A percentile compares a stretch with the other conserved stretches of the same genome.
Conservation (phyloP, 2,888 invertebrate species). For the Tethea ocularis region DNA sequence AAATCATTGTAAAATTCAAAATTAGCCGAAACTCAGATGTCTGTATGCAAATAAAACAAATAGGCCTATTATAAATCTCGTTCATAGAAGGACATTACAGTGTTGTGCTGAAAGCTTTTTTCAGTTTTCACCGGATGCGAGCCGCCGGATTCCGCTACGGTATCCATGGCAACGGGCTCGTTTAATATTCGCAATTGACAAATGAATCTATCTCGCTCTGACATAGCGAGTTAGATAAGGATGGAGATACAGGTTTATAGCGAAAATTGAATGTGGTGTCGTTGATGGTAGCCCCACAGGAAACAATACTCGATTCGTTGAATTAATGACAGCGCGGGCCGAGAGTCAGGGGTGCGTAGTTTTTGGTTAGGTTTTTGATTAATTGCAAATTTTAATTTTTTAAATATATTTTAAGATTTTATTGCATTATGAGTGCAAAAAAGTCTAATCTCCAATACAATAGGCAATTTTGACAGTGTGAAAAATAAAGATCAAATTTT, state of each 20-base stretch:
- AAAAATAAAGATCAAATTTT: too few relatives aligned
- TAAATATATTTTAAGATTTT: background rate
- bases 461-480: too few relatives aligned
- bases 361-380: constrained; percentile 21
- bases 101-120: constrained; percentile 70
- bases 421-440: too few relatives aligned
- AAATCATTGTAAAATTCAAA: background rate
- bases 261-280: constrained; percentile 72
- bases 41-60: constrained; percentile 12
- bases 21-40: background rate
- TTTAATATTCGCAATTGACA: constrained; percentile 44
- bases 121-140: constrained; percentile 70
- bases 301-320: constrained; percentile 81
- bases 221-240: constrained; percentile 38
- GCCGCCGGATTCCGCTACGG: constrained; percentile 50
- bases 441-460: too few relatives aligned
- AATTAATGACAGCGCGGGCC: constrained; percentile 74
- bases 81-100: constrained; percentile 37
- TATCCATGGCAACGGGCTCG: constrained; percentile 41
- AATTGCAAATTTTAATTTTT: background rate
- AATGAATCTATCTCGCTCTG: constrained; percentile 39
- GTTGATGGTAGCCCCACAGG: constrained; percentile 69
- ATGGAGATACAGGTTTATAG: constrained; percentile 55
- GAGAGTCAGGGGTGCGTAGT: constrained; percentile 47
- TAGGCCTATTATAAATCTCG: constrained; percentile 14